These are phyloP conservation scores for Acipenser oxyrinchus DNA, from an alignment of 2,797 vertebrate genomes.

Conservation along the genomic window DNA sequence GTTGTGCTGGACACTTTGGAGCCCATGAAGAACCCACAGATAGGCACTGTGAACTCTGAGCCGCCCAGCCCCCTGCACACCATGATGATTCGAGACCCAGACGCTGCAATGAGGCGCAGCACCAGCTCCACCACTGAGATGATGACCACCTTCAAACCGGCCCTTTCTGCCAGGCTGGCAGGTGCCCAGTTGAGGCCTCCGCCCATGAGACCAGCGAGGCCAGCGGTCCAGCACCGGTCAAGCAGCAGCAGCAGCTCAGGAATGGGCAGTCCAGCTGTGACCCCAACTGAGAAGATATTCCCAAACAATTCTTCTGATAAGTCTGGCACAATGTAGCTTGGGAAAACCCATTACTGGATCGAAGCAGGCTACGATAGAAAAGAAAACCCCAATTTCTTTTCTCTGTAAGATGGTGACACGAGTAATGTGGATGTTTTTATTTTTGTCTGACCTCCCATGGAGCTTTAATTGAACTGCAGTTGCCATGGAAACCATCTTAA, in stretches of 20 bases:
- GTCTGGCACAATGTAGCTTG: conserved; percentile 63
- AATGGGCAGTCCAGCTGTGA: conserved; percentile 78
- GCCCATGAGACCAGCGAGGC: conserved; percentile 70
- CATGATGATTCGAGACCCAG: conserved; percentile 85
- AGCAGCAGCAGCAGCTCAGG: conserved; percentile 86
- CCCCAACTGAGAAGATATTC: conserved; percentile 81
- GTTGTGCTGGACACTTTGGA: conserved; percentile 91
- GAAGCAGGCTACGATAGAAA: no score
- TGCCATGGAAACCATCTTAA: no score
- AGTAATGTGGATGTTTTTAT: no score
- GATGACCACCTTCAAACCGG: conserved; percentile 90
- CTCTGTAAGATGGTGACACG: no score
- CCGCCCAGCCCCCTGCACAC: conserved; percentile 84
- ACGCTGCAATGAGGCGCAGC: conserved; percentile 77
- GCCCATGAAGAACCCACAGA: conserved; percentile 75
- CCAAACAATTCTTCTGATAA: conserved; percentile 68
- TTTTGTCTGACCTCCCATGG: no score
- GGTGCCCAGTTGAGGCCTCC: conserved; percentile 77
- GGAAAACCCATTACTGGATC: neutral
- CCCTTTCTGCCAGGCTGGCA: conserved; percentile 68
- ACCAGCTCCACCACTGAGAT: conserved; percentile 82
- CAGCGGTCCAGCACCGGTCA: conserved; percentile 76
- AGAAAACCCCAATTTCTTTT: no score
- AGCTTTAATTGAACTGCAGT: no score
- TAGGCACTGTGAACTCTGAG: conserved; percentile 63